Evolutionary conservation across 2,888 invertebrate genomes (phyloP).

Genomic region (Toxonevra muliebris): DNA sequence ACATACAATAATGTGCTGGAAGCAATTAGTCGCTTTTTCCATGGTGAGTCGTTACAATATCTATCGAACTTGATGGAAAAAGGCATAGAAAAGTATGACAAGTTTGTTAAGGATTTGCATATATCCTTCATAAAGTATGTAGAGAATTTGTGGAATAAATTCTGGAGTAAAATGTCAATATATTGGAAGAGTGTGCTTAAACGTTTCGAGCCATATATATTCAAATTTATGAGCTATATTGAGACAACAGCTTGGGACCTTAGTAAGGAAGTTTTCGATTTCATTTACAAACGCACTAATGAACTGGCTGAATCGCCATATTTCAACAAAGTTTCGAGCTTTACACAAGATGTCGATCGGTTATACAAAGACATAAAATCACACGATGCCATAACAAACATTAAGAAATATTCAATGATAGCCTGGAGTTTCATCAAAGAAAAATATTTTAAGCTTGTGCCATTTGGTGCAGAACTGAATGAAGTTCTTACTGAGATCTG

Average conservation of each 20-base stretch:
- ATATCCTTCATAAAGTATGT: slow-evolving; percentile 74
- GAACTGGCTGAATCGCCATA: slow-evolving; percentile 84
- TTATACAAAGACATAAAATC: slow-evolving; percentile 81
- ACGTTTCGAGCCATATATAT: slow-evolving; percentile 80
- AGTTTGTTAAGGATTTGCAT: slow-evolving; percentile 80
- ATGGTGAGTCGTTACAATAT: slow-evolving; percentile 80
- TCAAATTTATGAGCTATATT: slow-evolving; percentile 78
- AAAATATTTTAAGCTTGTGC: slow-evolving; percentile 73
- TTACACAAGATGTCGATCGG: slow-evolving; percentile 82
- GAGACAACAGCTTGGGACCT: slow-evolving; percentile 79
- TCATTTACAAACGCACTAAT: slow-evolving; percentile 80
- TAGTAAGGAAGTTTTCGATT: slow-evolving; percentile 78
- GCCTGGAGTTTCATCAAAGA: slow-evolving; percentile 74
- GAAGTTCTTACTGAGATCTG: slow-evolving; percentile 72
- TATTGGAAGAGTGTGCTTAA: slow-evolving; percentile 80
- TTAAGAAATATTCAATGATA: slow-evolving; percentile 78
- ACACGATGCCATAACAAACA: slow-evolving; percentile 80
- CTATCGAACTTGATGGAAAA: slow-evolving; percentile 75
- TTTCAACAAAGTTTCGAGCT: slow-evolving; percentile 80
- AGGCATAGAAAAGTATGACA: slow-evolving; percentile 80
- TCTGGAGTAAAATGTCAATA: slow-evolving; percentile 70
- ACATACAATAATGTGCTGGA: slow-evolving; percentile 77
- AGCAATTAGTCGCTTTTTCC: slow-evolving; percentile 74
- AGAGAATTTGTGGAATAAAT: slow-evolving; percentile 78
- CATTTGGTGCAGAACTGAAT: slow-evolving; percentile 74